Conservation (phyloP, 1,140 invertebrate genomes). For the Ptiloglossa arizonensis region DNA sequence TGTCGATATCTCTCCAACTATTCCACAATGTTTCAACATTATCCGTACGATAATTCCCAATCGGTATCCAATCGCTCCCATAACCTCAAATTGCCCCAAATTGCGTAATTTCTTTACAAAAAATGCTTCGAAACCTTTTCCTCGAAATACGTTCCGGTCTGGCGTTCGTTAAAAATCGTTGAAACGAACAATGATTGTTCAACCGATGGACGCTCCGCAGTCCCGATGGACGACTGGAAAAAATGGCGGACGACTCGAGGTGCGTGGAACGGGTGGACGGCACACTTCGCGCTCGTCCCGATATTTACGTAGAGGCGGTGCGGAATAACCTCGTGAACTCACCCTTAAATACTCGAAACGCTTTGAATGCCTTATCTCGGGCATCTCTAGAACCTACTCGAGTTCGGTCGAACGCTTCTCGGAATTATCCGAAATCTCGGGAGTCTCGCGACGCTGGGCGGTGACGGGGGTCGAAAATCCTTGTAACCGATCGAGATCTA, state of each 20-base stretch:
- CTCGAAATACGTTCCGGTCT: too few relatives aligned
- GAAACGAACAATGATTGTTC: neutral
- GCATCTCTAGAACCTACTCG: conserved; percentile 79
- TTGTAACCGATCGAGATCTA: conserved; percentile 78
- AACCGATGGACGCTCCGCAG: too few relatives aligned
- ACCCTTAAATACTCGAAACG: conserved; percentile 78
- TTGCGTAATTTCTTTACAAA: too few relatives aligned
- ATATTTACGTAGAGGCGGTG: conserved; percentile 40
- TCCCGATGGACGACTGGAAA: neutral
- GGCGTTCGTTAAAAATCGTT: too few relatives aligned
- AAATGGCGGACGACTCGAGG: conserved; percentile 5
- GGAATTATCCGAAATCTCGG: conserved; percentile 80
- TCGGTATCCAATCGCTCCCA: too few relatives aligned
- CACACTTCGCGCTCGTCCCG: conserved; percentile 38
- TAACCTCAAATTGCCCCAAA: neutral
- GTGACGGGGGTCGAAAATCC: conserved; percentile 67
- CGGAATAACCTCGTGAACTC: conserved; percentile 65
- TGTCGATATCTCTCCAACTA: too few relatives aligned
- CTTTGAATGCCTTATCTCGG: conserved; percentile 80
- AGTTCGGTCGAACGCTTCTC: conserved; percentile 78
- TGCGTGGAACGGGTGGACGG: conserved; percentile 3
- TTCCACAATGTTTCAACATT: too few relatives aligned
- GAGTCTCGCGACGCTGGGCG: conserved; percentile 28
- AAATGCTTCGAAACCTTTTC: too few relatives aligned
- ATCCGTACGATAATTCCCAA: too few relatives aligned